Conservation (phyloP, 2,888 invertebrate species). For the Beris chalybata region DNA sequence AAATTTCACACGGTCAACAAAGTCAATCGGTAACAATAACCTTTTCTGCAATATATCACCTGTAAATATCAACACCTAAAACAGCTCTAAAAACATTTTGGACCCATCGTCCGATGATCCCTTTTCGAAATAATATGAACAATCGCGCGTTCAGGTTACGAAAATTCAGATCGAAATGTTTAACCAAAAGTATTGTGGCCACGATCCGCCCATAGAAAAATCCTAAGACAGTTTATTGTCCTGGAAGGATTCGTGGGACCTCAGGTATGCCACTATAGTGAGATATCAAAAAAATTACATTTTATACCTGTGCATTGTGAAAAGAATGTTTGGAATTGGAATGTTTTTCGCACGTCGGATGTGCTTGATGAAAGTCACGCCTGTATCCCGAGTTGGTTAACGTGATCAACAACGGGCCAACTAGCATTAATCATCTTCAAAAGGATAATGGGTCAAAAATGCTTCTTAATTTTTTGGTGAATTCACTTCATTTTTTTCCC, state of each 20-base stretch:
- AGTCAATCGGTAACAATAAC: neutral
- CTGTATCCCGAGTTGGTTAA: slow-evolving; percentile 23
- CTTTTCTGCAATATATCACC: slow-evolving; percentile 18
- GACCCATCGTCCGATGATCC: slow-evolving; percentile 15
- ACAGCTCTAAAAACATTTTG: neutral
- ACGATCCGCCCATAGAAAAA: slow-evolving; percentile 23
- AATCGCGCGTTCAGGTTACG: slow-evolving; percentile 7
- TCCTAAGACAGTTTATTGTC: neutral
- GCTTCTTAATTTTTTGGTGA: neutral
- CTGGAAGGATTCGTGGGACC: neutral
- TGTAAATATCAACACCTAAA: slow-evolving; percentile 20
- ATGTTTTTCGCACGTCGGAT: slow-evolving; percentile 6
- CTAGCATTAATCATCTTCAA: slow-evolving; percentile 24
- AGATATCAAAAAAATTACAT: neutral
- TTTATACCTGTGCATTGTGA: neutral
- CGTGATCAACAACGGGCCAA: slow-evolving; percentile 9
- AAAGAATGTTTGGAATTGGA: slow-evolving; percentile 5
- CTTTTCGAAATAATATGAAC: slow-evolving; percentile 11
- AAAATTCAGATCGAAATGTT: slow-evolving; percentile 26
- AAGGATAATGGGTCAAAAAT: neutral
- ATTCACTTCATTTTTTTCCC: too few species aligned
- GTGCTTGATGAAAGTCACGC: slow-evolving; percentile 14
- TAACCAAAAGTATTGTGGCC: slow-evolving; percentile 28
- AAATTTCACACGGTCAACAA: slow-evolving; percentile 30
- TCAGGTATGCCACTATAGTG: neutral